phyloP scores from a whole-genome alignment of 2,888 invertebrate species.

The Ennomos fuscantarius region DNA sequence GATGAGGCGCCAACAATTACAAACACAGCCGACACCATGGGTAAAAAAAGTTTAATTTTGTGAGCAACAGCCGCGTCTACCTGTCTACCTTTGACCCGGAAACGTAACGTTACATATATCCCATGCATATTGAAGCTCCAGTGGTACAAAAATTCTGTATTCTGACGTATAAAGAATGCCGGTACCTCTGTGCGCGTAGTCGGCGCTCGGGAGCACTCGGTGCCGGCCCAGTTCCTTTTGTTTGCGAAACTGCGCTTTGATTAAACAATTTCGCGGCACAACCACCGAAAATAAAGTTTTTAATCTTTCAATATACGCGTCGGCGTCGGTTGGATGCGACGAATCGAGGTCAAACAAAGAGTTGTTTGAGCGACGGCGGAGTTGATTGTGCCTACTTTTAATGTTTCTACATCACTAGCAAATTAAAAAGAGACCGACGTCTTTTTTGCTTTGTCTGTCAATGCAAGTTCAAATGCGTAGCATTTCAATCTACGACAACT shows the following conservation, averaged over 20 bases:
- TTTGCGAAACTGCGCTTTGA: slow-evolving; percentile 42
- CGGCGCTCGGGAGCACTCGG: slow-evolving; percentile 2
- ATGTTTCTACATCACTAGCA: slow-evolving; percentile 18
- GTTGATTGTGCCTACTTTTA: slow-evolving; percentile 21
- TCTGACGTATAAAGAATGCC: slow-evolving; percentile 1
- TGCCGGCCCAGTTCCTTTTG: slow-evolving; percentile 36
- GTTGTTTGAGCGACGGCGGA: slow-evolving; percentile 23
- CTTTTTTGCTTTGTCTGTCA: slow-evolving; percentile 2
- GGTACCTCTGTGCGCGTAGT: slow-evolving; percentile 1
- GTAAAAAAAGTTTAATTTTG: background rate
- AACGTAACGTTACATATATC: background rate
- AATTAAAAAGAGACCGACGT: slow-evolving; percentile 14
- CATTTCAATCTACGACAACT: background rate
- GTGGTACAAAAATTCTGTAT: slow-evolving; percentile 2
- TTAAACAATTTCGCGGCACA: slow-evolving; percentile 47
- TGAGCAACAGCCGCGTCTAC: background rate
- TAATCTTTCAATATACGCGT: slow-evolving; percentile 33
- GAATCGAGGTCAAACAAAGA: slow-evolving; percentile 34
- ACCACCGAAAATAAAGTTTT: slow-evolving; percentile 49
- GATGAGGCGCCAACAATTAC: background rate
- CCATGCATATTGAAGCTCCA: background rate
- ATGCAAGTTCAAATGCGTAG: background rate
- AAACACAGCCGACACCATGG: background rate
- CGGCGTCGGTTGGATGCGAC: slow-evolving; percentile 23
- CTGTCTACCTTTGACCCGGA: background rate